Percentiles rank a stretch among this genome's conserved stretches.
Evolutionary conservation across 2,888 invertebrate genomes (phyloP).

Genomic region (Dioctria linearis): DNA sequence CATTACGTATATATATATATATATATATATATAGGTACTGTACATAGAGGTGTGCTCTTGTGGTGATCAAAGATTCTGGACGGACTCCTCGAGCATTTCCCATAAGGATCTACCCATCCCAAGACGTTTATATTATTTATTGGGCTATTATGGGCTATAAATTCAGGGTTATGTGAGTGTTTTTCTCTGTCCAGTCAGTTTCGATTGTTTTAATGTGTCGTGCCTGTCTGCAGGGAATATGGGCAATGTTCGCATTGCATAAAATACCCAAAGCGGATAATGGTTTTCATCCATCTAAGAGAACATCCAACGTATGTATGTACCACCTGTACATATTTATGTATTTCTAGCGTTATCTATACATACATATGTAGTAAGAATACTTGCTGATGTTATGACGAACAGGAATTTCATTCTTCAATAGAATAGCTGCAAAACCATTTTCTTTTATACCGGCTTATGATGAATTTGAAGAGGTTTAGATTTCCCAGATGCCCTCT

Average conservation of each 20-base stretch:
- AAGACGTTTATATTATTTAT: slow-evolving; percentile 59
- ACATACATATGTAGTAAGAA: too few species aligned
- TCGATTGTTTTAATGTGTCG: slow-evolving; percentile 58
- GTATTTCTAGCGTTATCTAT: background rate
- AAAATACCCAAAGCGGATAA: background rate
- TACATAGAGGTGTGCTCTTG: slow-evolving; percentile 10
- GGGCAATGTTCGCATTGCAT: slow-evolving; percentile 43
- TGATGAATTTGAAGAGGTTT: slow-evolving; percentile 19
- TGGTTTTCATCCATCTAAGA: too few species aligned
- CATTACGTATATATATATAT: too few species aligned
- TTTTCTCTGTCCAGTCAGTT: slow-evolving; percentile 54
- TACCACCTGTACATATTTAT: background rate
- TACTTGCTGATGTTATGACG: background rate
- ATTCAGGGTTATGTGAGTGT: slow-evolving; percentile 59
- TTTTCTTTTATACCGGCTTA: background rate
- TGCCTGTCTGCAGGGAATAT: slow-evolving; percentile 44
- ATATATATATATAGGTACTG: too few species aligned
- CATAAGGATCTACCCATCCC: slow-evolving; percentile 53
- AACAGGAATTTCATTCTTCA: slow-evolving; percentile 22
- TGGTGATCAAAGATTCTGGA: background rate
- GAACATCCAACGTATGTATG: background rate
- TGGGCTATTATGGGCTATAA: slow-evolving; percentile 58
- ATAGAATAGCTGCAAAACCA: background rate
- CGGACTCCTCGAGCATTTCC: slow-evolving; percentile 40
- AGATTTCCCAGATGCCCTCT: slow-evolving; percentile 29